Percentiles rank a stretch among this genome's conserved stretches.
Conservation (phyloP, 2,113 vertebrate genomes). For the Chascanopsetta lugubris region DNA sequence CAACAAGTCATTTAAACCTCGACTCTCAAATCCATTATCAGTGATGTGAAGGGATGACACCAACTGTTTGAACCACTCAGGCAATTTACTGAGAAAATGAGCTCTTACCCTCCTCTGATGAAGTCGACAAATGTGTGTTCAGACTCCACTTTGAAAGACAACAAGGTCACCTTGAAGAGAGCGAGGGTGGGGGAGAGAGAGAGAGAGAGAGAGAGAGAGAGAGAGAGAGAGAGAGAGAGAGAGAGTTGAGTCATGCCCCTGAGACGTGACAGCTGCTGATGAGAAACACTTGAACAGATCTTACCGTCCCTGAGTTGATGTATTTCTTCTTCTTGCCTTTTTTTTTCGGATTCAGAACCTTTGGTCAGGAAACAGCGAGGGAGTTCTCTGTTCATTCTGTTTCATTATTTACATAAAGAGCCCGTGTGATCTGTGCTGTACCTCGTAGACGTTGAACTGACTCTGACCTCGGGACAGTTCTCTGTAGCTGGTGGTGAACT, state of each 20-base stretch:
- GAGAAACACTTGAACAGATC: conserved; percentile 42
- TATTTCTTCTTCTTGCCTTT: conserved; percentile 99
- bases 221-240: neutral
- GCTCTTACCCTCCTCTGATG: conserved; percentile 93
- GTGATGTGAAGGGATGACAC: too few species aligned
- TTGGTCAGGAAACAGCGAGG: conserved; percentile 13
- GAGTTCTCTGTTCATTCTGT: neutral
- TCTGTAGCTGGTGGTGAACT: conserved; percentile 97
- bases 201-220: neutral
- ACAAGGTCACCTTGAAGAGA: conserved; percentile 87
- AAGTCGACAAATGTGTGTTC: conserved; percentile 95
- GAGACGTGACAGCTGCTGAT: conserved; percentile 18
- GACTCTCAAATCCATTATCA: too few species aligned
- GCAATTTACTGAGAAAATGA: too few species aligned
- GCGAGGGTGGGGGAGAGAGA: neutral
- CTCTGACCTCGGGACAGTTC: conserved; percentile 94
- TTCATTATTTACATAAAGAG: neutral
- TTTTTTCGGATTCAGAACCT: conserved; percentile 96
- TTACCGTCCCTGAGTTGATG: conserved; percentile 93
- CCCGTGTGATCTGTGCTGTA: conserved; percentile 58
- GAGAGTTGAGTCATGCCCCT: conserved; percentile 5
- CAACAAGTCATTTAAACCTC: conserved; percentile 5
- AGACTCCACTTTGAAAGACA: conserved; percentile 93
- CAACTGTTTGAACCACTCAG: too few species aligned
- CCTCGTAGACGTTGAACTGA: conserved; percentile 97